These are phyloP conservation scores for Dreissena rostriformis DNA, from an alignment of 1,140 invertebrate genomes.

Conservation along the genomic window DNA sequence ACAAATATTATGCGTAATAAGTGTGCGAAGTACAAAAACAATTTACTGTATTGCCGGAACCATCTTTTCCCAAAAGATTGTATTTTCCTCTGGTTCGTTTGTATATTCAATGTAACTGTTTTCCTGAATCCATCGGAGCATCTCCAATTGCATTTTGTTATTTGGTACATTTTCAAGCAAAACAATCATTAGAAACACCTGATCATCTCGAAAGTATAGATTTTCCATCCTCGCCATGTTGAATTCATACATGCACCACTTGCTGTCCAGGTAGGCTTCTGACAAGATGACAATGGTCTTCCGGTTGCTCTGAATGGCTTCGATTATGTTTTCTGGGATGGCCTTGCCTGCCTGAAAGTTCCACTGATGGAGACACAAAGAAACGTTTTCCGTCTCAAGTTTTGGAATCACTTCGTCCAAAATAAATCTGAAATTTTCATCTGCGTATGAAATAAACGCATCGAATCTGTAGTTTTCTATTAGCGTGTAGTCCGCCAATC, in stretches of 20 bases:
- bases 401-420: slow-evolving; percentile 36
- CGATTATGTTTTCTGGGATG: slow-evolving; percentile 85
- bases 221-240: slow-evolving; percentile 52
- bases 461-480: slow-evolving; percentile 55
- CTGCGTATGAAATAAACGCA: slow-evolving; percentile 67
- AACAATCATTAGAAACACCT: slow-evolving; percentile 6
- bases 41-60: too few species aligned
- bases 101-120: slow-evolving; percentile 43
- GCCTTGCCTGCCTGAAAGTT: slow-evolving; percentile 71
- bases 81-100: neutral
- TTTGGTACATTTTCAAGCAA: slow-evolving; percentile 16
- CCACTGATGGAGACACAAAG: slow-evolving; percentile 66
- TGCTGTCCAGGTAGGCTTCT: slow-evolving; percentile 84
- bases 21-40: too few species aligned
- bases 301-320: slow-evolving; percentile 84
- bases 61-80: slow-evolving; percentile 22
- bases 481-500: neutral
- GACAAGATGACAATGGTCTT: slow-evolving; percentile 85
- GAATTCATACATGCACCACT: slow-evolving; percentile 85
- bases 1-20: too few species aligned
- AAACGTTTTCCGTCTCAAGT: slow-evolving; percentile 57
- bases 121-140: slow-evolving; percentile 13
- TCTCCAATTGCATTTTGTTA: slow-evolving; percentile 3
- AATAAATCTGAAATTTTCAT: slow-evolving; percentile 57
- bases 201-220: slow-evolving; percentile 14